Percentiles rank a stretch among this genome's conserved stretches.
Evolutionary conservation across 2,797 vertebrate genomes (phyloP).

Genomic region (Harpagifer antarcticus): DNA sequence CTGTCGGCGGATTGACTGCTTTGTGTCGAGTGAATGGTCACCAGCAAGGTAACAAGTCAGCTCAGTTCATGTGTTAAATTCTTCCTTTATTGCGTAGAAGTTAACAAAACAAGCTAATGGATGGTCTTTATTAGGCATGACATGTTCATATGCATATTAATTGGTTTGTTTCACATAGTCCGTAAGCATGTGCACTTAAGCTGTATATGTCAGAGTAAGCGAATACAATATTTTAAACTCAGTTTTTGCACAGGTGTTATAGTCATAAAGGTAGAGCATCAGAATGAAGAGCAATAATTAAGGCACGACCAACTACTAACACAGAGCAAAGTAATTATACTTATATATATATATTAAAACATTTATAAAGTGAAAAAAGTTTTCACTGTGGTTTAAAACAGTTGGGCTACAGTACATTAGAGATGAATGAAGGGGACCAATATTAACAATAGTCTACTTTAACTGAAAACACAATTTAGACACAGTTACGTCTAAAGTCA

Average conservation of each 20-base stretch:
- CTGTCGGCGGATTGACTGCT: conserved; percentile 58
- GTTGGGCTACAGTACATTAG: too few species aligned
- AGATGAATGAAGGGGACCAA: not conserved
- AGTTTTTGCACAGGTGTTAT: not conserved
- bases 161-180: not conserved
- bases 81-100: too few species aligned
- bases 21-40: conserved; percentile 50
- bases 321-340: not conserved
- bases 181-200: not conserved
- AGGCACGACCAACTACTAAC: too few species aligned
- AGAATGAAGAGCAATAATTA: not conserved
- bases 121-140: too few species aligned
- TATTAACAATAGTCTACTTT: not conserved
- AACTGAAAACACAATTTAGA: not conserved
- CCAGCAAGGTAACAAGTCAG: conserved; percentile 68
- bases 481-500: not conserved
- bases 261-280: not conserved
- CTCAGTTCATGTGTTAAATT: too few species aligned
- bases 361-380: too few species aligned
- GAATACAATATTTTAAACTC: not conserved
- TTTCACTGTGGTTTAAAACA: too few species aligned
- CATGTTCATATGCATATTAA: too few species aligned
- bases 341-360: too few species aligned
- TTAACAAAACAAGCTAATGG: too few species aligned
- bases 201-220: not conserved